Percentiles rank a stretch among this genome's conserved stretches.
These are phyloP conservation scores for Matsumyia berberina DNA, from an alignment of 2,888 invertebrate species.

Conservation along the genomic window DNA sequence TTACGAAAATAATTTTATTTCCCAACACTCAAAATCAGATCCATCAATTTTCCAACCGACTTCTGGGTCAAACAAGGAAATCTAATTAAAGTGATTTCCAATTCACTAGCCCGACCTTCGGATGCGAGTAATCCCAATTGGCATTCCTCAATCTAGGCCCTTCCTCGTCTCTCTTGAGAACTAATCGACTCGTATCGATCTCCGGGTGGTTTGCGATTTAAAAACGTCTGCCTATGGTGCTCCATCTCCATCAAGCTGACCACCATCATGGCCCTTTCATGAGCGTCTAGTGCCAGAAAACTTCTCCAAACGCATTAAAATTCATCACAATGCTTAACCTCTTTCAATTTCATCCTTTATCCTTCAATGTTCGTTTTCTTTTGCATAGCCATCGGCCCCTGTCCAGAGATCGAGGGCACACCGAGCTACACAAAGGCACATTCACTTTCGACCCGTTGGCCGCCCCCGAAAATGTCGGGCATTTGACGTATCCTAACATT, in stretches of 20 bases:
- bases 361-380: constrained; percentile 29
- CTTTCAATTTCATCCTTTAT: constrained; percentile 37
- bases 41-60: constrained; percentile 16
- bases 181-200: too few relatives aligned
- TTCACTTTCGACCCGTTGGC: background rate
- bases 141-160: constrained; percentile 2
- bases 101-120: constrained; percentile 11
- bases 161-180: too few relatives aligned
- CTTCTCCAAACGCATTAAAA: constrained; percentile 54
- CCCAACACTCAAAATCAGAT: constrained; percentile 9
- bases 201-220: background rate
- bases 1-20: background rate
- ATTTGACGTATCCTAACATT: constrained; percentile 57
- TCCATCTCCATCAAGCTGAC: constrained; percentile 20
- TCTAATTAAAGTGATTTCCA: constrained; percentile 33
- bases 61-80: constrained; percentile 7
- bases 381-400: constrained; percentile 1
- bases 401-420: background rate
- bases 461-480: constrained; percentile 27
- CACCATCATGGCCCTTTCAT: background rate
- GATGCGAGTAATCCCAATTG: constrained; percentile 20
- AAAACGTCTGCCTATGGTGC: background rate
- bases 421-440: constrained; percentile 1
- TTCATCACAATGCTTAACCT: constrained; percentile 54
- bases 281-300: background rate